Conservation (phyloP, 2,888 invertebrate species). For the Drosophila mulleri region DNA sequence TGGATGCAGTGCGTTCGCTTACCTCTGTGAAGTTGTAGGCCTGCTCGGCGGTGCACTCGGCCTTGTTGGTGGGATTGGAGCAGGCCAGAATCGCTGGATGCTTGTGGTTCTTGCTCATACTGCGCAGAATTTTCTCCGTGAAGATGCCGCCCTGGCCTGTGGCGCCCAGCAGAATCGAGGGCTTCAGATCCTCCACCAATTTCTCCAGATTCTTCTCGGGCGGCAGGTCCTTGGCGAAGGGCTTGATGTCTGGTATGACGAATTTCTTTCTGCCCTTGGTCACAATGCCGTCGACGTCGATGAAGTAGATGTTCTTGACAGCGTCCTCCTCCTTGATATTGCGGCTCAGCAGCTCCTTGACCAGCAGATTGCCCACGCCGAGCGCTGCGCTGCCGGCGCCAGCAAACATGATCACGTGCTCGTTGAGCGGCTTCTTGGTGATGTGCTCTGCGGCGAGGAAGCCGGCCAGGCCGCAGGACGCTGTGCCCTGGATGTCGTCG, state of each 20-base stretch:
- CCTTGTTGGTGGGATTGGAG: constrained; percentile 67
- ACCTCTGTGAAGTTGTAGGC: constrained; percentile 63
- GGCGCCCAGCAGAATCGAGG: constrained; percentile 59
- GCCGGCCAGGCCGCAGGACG: constrained; percentile 64
- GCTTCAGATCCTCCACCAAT: constrained; percentile 52
- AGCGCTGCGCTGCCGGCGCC: constrained; percentile 65
- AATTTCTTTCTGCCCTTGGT: constrained; percentile 14
- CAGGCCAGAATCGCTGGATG: constrained; percentile 63
- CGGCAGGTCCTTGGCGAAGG: constrained; percentile 44
- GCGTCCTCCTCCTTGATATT: constrained; percentile 16
- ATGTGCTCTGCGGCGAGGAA: constrained; percentile 46
- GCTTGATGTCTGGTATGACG: background rate
- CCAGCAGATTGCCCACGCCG: constrained; percentile 48
- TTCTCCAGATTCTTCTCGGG: constrained; percentile 8
- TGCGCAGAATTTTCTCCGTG: constrained; percentile 45
- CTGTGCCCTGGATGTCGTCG: constrained; percentile 67
- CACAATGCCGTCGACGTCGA: constrained; percentile 47
- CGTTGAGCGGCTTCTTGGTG: constrained; percentile 46
- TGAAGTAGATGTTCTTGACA: constrained; percentile 47
- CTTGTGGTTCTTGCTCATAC: constrained; percentile 48
- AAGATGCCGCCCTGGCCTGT: constrained; percentile 58
- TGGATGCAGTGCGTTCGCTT: background rate
- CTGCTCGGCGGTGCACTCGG: constrained; percentile 69
- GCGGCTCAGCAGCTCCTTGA: constrained; percentile 32
- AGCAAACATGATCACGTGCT: constrained; percentile 56